Evolutionary conservation across 1,140 invertebrate genomes (phyloP).

Genomic region (Cheumatopsyche charites): DNA sequence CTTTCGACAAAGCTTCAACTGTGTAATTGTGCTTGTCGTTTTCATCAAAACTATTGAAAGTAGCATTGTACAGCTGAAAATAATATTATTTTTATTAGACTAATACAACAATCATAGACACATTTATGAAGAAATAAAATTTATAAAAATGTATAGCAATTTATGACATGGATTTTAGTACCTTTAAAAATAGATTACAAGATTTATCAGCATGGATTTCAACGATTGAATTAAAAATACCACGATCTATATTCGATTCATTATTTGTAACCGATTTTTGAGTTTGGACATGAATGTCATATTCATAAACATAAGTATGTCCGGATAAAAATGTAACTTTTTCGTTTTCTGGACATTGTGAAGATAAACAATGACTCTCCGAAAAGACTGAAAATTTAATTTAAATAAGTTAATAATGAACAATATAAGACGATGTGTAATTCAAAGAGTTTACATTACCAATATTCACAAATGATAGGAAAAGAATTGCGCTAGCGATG

Average conservation of each 20-base stretch:
- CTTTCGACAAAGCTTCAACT: constrained; percentile 17
- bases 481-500: background rate
- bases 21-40: background rate
- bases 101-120: too few relatives aligned
- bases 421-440: background rate
- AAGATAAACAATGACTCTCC: background rate
- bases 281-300: constrained; percentile 17
- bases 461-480: background rate
- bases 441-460: too few relatives aligned
- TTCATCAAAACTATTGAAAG: constrained; percentile 1
- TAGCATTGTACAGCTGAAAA: constrained; percentile 32
- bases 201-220: constrained; percentile 34
- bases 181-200: constrained; percentile 40
- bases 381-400: background rate
- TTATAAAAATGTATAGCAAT: too few relatives aligned
- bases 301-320: constrained; percentile 43
- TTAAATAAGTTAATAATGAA: background rate
- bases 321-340: constrained; percentile 25
- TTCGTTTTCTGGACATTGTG: background rate
- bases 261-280: background rate
- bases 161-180: too few relatives aligned
- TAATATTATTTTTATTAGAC: too few relatives aligned
- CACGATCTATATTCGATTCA: background rate
- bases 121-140: too few relatives aligned
- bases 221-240: constrained; percentile 26